Evolutionary conservation across 2,113 vertebrate species (phyloP).

Genomic region (Callorhinus ursinus): DNA sequence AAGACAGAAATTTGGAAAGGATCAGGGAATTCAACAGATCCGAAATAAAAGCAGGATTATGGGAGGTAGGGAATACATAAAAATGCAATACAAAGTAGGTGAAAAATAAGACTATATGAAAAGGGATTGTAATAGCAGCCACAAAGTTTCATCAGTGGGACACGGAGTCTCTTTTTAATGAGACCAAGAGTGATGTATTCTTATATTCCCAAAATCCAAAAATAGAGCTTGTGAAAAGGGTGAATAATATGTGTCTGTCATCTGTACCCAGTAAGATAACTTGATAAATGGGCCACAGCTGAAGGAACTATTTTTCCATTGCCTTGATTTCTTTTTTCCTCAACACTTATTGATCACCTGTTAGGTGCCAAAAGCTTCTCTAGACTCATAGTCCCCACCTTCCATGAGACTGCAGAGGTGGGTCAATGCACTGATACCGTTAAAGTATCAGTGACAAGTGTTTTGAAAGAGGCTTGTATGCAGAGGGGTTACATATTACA

Average conservation of each 20-base stretch:
- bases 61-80: neutral
- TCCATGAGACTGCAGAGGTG: neutral
- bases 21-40: neutral
- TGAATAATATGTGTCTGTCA: neutral
- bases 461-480: neutral
- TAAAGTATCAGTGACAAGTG: neutral
- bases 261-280: neutral
- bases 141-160: neutral
- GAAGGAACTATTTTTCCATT: neutral
- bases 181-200: neutral
- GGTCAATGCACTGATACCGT: neutral
- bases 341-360: neutral
- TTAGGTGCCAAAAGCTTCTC: neutral
- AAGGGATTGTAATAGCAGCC: neutral
- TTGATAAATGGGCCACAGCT: neutral
- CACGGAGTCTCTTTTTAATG: neutral
- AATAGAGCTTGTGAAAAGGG: slow-evolving; percentile 15
- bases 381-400: neutral
- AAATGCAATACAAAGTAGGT: neutral
- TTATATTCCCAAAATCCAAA: slow-evolving; percentile 7
- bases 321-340: neutral
- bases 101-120: neutral
- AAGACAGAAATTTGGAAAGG: neutral
- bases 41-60: neutral
- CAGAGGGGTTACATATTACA: neutral